A percentile compares a stretch with the other conserved stretches of the same genome.
phyloP scores from a whole-genome alignment of 2,113 vertebrate genomes.

The Eleginops maclovinus region DNA sequence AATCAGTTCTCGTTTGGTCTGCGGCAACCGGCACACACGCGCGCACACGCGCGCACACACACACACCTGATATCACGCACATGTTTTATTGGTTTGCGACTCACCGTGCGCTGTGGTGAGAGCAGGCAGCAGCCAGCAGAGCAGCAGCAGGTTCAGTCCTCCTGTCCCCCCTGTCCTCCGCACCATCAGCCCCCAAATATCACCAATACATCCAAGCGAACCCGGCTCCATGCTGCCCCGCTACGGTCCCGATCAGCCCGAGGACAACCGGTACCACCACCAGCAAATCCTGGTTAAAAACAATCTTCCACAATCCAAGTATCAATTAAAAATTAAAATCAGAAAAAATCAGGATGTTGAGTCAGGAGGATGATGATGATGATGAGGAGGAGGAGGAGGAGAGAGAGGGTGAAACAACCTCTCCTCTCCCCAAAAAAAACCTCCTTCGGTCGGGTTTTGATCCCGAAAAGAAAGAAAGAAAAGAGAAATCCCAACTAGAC shows the following conservation, averaged over 20 bases:
- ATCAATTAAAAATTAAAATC: conserved; percentile 17
- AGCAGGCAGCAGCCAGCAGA: conserved; percentile 68
- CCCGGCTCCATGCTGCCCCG: conserved; percentile 68
- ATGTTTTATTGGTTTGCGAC: not conserved
- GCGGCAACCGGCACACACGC: conserved; percentile 31
- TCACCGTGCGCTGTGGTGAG: conserved; percentile 57
- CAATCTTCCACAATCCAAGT: conserved; percentile 40
- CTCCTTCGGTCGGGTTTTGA: conserved; percentile 23
- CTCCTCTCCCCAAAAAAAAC: conserved; percentile 40
- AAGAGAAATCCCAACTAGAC: conserved; percentile 8
- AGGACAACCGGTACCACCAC: conserved; percentile 9
- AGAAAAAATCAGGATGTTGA: not conserved
- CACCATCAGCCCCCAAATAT: conserved; percentile 52
- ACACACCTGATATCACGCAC: not conserved
- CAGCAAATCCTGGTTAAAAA: conserved; percentile 9
- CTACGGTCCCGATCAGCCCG: conserved; percentile 32
- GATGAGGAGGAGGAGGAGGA: conserved; percentile 3
- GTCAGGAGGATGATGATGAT: conserved; percentile 9
- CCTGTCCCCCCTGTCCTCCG: conserved; percentile 49
- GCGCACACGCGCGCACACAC: conserved; percentile 8
- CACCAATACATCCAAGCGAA: conserved; percentile 52
- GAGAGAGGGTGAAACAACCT: conserved; percentile 17
- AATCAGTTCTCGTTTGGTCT: conserved; percentile 34
- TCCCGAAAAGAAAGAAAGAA: conserved; percentile 20
- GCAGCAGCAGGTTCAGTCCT: conserved; percentile 68